Base-by-base conservation (phyloP, 2,888 invertebrate genomes). In the Harmothoe impar region DNA sequence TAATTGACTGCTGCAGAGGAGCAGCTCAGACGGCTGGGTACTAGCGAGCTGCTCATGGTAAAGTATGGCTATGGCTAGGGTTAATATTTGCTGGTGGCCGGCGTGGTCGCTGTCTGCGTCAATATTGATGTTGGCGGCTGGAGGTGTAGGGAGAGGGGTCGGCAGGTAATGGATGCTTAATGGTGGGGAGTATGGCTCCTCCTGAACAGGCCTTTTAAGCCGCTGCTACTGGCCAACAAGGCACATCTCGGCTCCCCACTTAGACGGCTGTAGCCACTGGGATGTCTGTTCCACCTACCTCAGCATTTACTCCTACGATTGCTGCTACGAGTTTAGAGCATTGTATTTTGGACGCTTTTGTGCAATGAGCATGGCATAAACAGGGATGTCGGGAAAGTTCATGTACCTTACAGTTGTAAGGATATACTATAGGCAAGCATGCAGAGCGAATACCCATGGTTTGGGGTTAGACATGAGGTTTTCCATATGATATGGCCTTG, bases 71-170 rank as follows among this genome's bases (percentile, higher is more conserved):
- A 25, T 17, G 25, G 86, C 54, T 52, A 86, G 86, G 86, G 86
- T 86, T 86, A 86, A 86, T 86, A 86, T 86, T 86, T 86, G 86
- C 56, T 54, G 56, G 86, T 86, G 86, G 52, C 86, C 56, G 56
- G 54, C 43, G 81, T 43, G 86, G 54, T 20, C 54, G 86, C 54
- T 86, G 56, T 56, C 54, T 86, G 25, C 86, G 86, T 86, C 86
- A 86, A 86, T 86, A 86, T 86, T 86, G 86, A 54, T 54, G 86
- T 25, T 86, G 54, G 84, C 25, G n/a, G 84, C 84, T 84, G 10
- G 17, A 25, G 51, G 35, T 29, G 43, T 15, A 17, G 86, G 54
- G 25, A 15, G 23, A 1, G 86, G 86, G 5, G 25, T 7, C 1
- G n/a, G 52, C 84, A 23, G 31, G 81, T 86, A 86, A 86, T 86